These are phyloP conservation scores for Drosophila testacea DNA, from an alignment of 2,888 invertebrate genomes.

Conservation along the genomic window DNA sequence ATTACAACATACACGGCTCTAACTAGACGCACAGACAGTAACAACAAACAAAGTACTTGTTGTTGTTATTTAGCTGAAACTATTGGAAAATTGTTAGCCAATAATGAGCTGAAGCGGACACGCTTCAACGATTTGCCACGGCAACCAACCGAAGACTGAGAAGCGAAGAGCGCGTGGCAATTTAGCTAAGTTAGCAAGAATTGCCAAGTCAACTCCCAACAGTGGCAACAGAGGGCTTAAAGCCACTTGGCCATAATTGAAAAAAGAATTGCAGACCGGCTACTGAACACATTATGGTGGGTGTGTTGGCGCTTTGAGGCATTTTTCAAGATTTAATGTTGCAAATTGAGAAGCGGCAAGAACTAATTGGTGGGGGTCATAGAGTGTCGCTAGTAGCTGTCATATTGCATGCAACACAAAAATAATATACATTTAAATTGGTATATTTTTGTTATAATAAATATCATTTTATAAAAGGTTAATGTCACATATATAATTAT, in stretches of 20 bases:
- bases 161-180: slow-evolving; percentile 49
- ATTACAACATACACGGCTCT: slow-evolving; percentile 68
- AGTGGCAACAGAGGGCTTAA: slow-evolving; percentile 10
- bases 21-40: slow-evolving; percentile 41
- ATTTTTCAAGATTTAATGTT: neutral
- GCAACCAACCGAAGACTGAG: slow-evolving; percentile 18
- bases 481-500: no score
- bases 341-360: neutral
- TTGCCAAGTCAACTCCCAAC: slow-evolving; percentile 3
- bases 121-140: slow-evolving; percentile 73
- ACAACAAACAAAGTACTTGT: slow-evolving; percentile 24
- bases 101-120: slow-evolving; percentile 69
- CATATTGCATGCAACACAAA: no score
- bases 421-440: no score
- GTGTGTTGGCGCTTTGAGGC: neutral
- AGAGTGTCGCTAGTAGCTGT: no score
- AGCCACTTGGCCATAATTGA: slow-evolving; percentile 37
- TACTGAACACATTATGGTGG: slow-evolving; percentile 9
- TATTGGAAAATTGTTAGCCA: slow-evolving; percentile 77
- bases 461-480: neutral
- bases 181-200: slow-evolving; percentile 32
- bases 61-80: slow-evolving; percentile 36
- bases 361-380: neutral
- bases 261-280: slow-evolving; percentile 15
- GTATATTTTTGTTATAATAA: no score